Percentiles rank a stretch among this genome's conserved stretches.
phyloP scores from a whole-genome alignment of 2,888 invertebrate species.

The Ceraclea dissimilis region DNA sequence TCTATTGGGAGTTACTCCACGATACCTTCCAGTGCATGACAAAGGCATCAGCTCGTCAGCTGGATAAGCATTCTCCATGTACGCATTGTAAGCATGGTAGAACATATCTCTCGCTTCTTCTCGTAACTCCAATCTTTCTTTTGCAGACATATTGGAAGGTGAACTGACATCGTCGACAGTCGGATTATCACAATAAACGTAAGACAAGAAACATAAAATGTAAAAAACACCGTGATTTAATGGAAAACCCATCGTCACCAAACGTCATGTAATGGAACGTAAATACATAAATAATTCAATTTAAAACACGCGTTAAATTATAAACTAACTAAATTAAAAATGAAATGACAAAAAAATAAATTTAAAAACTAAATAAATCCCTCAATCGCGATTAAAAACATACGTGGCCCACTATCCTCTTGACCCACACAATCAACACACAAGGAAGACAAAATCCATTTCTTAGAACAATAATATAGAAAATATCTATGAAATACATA shows the following conservation, averaged over 20 bases:
- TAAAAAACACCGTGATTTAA: neutral
- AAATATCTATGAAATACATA: no score
- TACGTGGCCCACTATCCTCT: no score
- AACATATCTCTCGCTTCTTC: slow-evolving; percentile 93
- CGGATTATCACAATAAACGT: neutral
- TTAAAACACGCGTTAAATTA: no score
- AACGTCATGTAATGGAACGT: neutral
- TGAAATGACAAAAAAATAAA: no score
- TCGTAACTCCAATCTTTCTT: slow-evolving; percentile 41
- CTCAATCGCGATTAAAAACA: no score
- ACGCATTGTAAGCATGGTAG: slow-evolving; percentile 91
- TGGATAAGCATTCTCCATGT: slow-evolving; percentile 97
- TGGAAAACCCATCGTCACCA: neutral
- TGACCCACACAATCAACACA: no score
- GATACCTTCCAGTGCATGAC: slow-evolving; percentile 85
- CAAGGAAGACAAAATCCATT: no score
- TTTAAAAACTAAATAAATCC: no score
- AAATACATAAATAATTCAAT: no score
- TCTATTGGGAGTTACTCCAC: slow-evolving; percentile 82
- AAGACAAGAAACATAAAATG: neutral
- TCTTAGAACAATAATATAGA: no score
- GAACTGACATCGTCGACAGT: neutral
- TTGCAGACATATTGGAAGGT: neutral
- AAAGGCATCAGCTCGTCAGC: slow-evolving; percentile 98
- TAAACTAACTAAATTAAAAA: no score